A percentile compares a stretch with the other conserved stretches of the same genome.
These are phyloP conservation scores for Glomeris marginata DNA, from an alignment of 2,888 invertebrate genomes.

Conservation along the genomic window DNA sequence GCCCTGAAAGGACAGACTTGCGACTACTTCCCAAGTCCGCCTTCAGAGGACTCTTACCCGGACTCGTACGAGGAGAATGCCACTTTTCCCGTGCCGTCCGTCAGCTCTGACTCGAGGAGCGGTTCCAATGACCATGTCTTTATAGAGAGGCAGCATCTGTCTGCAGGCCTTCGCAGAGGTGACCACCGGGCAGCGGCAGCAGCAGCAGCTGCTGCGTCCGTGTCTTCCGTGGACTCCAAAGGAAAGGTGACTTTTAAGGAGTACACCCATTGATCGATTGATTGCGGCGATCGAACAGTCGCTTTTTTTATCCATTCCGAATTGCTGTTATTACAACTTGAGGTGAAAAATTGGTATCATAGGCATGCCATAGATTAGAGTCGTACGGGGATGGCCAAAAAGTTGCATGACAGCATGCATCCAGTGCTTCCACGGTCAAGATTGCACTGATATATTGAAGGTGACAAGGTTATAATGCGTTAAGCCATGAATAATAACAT, in stretches of 20 bases:
- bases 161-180: slow-evolving; percentile 6
- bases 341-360: too few species aligned
- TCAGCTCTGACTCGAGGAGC: slow-evolving; percentile 18
- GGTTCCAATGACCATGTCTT: slow-evolving; percentile 16
- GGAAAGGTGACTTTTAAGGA: slow-evolving; percentile 17
- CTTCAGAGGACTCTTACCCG: slow-evolving; percentile 20
- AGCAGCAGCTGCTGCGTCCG: too few species aligned
- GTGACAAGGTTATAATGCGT: too few species aligned
- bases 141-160: slow-evolving; percentile 11
- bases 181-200: slow-evolving; percentile 1
- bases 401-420: too few species aligned
- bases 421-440: too few species aligned
- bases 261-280: slow-evolving; percentile 13
- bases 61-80: slow-evolving; percentile 18
- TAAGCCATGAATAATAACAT: too few species aligned
- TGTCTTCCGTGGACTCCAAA: slow-evolving; percentile 10
- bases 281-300: too few species aligned
- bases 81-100: slow-evolving; percentile 17
- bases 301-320: too few species aligned
- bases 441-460: too few species aligned
- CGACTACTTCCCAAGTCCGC: slow-evolving; percentile 20
- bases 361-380: too few species aligned
- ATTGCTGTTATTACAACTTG: too few species aligned
- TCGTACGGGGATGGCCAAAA: too few species aligned
- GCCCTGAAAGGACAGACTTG: slow-evolving; percentile 19